These are phyloP conservation scores for Sylvilagus floridanus DNA, from an alignment of 2,797 vertebrate genomes.

Conservation along the genomic window DNA sequence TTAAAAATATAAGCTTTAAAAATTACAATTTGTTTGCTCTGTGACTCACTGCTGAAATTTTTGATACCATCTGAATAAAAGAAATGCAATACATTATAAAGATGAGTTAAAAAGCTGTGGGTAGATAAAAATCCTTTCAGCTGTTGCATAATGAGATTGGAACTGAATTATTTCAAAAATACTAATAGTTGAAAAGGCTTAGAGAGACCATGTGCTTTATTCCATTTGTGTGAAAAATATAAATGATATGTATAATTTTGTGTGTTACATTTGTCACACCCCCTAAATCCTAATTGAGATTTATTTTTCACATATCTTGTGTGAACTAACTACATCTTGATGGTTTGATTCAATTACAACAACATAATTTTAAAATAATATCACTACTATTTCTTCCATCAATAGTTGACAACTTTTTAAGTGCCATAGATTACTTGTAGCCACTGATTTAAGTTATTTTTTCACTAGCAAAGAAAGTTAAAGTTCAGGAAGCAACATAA, in stretches of 20 bases:
- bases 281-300: conserved; percentile 27
- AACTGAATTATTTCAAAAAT: conserved; percentile 77
- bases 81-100: conserved; percentile 72
- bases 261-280: background rate
- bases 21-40: conserved; percentile 45
- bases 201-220: background rate
- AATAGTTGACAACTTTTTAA: conserved; percentile 38
- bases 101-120: conserved; percentile 76
- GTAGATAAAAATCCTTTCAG: conserved; percentile 81
- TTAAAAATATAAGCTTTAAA: background rate
- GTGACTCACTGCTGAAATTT: conserved; percentile 26
- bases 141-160: conserved; percentile 75
- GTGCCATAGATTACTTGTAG: background rate
- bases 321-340: conserved; percentile 2
- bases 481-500: background rate
- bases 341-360: background rate
- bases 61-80: conserved; percentile 73
- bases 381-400: background rate
- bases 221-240: conserved; percentile 46
- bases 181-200: conserved; percentile 67
- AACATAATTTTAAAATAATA: conserved; percentile 47
- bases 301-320: background rate
- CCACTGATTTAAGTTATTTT: conserved; percentile 9
- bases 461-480: conserved; percentile 24
- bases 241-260: conserved; percentile 25